Evolutionary conservation across 2,888 invertebrate species (phyloP).

Genomic region (Phaedon cochleariae): DNA sequence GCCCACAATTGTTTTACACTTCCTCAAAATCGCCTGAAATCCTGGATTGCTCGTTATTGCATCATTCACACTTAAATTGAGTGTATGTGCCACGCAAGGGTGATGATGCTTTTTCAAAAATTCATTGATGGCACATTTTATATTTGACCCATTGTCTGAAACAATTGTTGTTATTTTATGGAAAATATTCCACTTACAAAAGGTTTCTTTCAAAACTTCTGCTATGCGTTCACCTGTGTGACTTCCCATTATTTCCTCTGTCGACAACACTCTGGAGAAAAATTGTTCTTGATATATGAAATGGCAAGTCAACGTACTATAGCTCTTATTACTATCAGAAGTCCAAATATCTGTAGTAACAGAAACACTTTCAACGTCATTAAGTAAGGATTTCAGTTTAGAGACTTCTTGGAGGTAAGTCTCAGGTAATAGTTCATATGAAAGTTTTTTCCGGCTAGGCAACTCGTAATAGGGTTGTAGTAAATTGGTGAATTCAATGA

Average conservation of each 20-base stretch:
- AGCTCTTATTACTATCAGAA: slow-evolving; percentile 37
- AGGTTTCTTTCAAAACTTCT: slow-evolving; percentile 13
- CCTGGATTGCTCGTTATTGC: slow-evolving; percentile 7
- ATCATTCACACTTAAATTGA: slow-evolving; percentile 23
- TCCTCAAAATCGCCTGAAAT: slow-evolving; percentile 28
- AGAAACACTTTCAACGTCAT: slow-evolving; percentile 32
- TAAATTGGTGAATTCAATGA: slow-evolving; percentile 38
- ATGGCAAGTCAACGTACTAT: slow-evolving; percentile 45
- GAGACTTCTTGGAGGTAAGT: slow-evolving; percentile 28
- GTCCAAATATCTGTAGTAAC: slow-evolving; percentile 43
- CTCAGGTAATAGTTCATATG: slow-evolving; percentile 36
- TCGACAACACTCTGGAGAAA: slow-evolving; percentile 38
- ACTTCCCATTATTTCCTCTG: slow-evolving; percentile 33
- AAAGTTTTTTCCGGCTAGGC: slow-evolving; percentile 35
- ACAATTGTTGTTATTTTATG: not conserved
- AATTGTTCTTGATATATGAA: slow-evolving; percentile 42
- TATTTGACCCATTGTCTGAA: slow-evolving; percentile 8
- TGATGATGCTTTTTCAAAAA: slow-evolving; percentile 36
- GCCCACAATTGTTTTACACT: slow-evolving; percentile 35
- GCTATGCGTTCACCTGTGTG: slow-evolving; percentile 28
- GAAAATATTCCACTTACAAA: not conserved
- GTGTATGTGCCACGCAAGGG: slow-evolving; percentile 24
- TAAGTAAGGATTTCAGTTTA: slow-evolving; percentile 35
- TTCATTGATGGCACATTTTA: slow-evolving; percentile 46
- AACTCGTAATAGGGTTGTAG: slow-evolving; percentile 39